Base-by-base conservation (phyloP, 2,797 vertebrate genomes). In the Helostoma temminkii region DNA sequence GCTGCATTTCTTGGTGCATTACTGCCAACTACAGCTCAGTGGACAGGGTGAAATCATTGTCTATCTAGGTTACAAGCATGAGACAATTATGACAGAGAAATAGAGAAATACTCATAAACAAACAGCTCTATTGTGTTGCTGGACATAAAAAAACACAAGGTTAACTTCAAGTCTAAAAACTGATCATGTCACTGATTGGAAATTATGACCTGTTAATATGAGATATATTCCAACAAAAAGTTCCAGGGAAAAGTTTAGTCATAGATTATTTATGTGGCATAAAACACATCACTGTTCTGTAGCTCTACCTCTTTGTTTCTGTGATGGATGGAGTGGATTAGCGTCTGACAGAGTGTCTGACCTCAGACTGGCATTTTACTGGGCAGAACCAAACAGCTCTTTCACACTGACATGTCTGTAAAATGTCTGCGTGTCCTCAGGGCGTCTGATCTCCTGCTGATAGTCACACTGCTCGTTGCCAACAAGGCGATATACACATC, bases 401-500 rank as follows among this genome's bases (percentile, higher is more conserved):
- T 48, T 19, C 39, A 12, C 65, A 4, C 55, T 11, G 54, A 63
- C 65, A 16, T 32, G 19, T 56, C 66, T 46, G n/a, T 66, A 53
- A 77, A 76, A 36, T 6, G 45, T 66, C 76, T 68, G 21, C 4
- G 28, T 42, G 66, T 56, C 71, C 59, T 71, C 2, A 0, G 50
- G 34, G 81, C 12, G 70, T 80, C 67, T 3, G 63, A 64, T 41
- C 66, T 36, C 76, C 80, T 1, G 67, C 80, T 56, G 59, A 63
- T 59, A 46, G 49, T 63, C 65, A 11, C 67, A 16, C 66, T 1
- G 43, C 19, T 66, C 26, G 47, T 6, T 79, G 83, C 79, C 81
- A 66, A 69, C 67, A 2, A 70, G 39, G 68, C 63, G 9, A 56
- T 53, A 45, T 59, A 41, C 66, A 71, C 85, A 82, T 83, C 66